Evolutionary conservation across 2,113 vertebrate species (phyloP), one percentile per base, ranked within the genome.

Genomic region (Microtus montanus): DNA sequence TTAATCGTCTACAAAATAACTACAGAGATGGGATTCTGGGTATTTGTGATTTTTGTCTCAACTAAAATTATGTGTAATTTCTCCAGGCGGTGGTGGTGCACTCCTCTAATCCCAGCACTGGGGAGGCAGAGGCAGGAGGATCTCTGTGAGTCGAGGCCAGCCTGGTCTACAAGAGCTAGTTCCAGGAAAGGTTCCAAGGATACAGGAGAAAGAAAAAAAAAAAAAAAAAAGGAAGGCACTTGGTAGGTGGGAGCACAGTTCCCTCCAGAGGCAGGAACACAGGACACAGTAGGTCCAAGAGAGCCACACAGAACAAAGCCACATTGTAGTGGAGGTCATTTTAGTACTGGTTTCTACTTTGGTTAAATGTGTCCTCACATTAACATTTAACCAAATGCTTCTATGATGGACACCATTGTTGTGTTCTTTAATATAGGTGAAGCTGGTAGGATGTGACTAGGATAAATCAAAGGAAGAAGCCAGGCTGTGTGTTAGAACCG

Each of bases 1-100:
- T 78, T 87, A 90, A 61, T 68, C 79, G 68, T 84, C 80, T 35
- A 28, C 19, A 73, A 66, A 89, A 87, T 66, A 70, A 41, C 63
- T 41, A 19, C 49, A 66, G 6, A 58, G 19, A 20, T 58, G 58
- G 58, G 58, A 58, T 58, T 58, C 58, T 58, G 58, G 58, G 17
- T 58, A 58, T 58, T 58, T 58, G 58, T 58, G 58, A 58, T 58
- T 58, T 58, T 58, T 20, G 58, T 20, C 58, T 58, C 58, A 58
- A 22, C 58, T 58, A 58, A 20, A 58, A 58, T 58, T 58, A 58
- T 58, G 58, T 58, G 58, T 58, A 58, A 58, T 58, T 58, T 58
- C 58, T 58, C 58, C 5, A 1, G 41, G 38, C 1, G 0, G 63
- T 14, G 6, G 44, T 24, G 30, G 63, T 2, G 2, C 64, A n/a